Percentiles rank a stretch among this genome's conserved stretches.
phyloP scores from a whole-genome alignment of 2,888 invertebrate genomes.

The Drosophila cognata region DNA sequence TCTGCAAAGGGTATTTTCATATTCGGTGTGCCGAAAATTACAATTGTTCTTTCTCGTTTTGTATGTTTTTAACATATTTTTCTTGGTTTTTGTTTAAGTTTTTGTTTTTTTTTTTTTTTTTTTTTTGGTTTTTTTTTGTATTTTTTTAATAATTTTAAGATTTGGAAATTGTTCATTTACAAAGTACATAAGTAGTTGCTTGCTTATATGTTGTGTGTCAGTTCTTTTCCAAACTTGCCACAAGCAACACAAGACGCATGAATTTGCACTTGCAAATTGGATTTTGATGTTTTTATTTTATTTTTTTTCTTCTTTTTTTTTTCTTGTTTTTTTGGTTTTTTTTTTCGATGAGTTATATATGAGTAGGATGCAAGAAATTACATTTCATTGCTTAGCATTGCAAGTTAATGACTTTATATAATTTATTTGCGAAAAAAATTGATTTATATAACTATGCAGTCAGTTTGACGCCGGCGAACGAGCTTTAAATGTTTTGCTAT shows the following conservation, averaged over 20 bases:
- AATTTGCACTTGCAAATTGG: constrained; percentile 17
- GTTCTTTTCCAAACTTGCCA: no score
- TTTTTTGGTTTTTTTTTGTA: not conserved
- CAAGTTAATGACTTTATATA: constrained; percentile 53
- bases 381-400: constrained; percentile 65
- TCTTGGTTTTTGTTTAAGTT: constrained; percentile 7
- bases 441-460: constrained; percentile 52
- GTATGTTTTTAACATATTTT: constrained; percentile 55
- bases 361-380: constrained; percentile 71
- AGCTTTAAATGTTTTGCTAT: constrained; percentile 21
- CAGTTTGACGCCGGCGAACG: constrained; percentile 44
- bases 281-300: not conserved
- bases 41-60: constrained; percentile 20
- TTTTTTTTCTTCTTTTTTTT: constrained; percentile 3
- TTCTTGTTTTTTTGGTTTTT: not conserved
- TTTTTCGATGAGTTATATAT: constrained; percentile 20
- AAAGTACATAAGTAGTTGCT: constrained; percentile 52
- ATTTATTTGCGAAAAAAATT: constrained; percentile 34
- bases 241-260: constrained; percentile 19
- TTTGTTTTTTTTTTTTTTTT: constrained; percentile 7
- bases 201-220: constrained; percentile 29
- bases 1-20: not conserved
- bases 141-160: constrained; percentile 45
- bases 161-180: constrained; percentile 66
- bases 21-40: not conserved